Base-by-base conservation (phyloP, 2,888 invertebrate species). In the Sphaerophoria taeniata region DNA sequence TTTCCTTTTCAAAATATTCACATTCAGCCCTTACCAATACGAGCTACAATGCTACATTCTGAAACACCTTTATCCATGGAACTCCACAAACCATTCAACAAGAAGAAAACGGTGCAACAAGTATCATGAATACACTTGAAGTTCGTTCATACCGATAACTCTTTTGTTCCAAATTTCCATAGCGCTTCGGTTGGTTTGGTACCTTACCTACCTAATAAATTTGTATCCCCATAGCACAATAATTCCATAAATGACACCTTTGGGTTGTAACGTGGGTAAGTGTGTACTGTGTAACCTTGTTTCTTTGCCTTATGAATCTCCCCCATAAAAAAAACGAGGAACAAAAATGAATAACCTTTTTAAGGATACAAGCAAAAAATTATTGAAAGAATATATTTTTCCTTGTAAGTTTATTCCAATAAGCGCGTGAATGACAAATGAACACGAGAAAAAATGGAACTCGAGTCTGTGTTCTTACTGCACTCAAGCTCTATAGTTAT, bases 141-240 rank as follows among this genome's bases (percentile, higher is more conserved):
- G 1, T 2, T 24, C 24, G 24, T n/a, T n/a, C n/a, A n/a, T n/a
- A n/a, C n/a, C n/a, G n/a, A n/a, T n/a, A n/a, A n/a, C n/a, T n/a
- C n/a, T n/a, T 24, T 24, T 43, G 43, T 43, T 43, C 11, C 2
- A 9, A 43, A 43, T 43, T 39, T 43, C 43, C 9, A 43, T 43
- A 43, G 43, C 24, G 6, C 2, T 43, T 43, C 9, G 11, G 43
- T 9, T 11, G 7, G 7, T 43, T 6, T n/a, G n/a, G n/a, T n/a
- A n/a, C n/a, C n/a, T n/a, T n/a, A n/a, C n/a, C n/a, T n/a, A 43
- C 39, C 39, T 39, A 39, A 39, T 43, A 43, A 11, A 16, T 49
- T n/a, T 16, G 47, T 16, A 39, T 60, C 39, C 16, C 47, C 47
- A 39, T 24, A 77, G 63, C 43, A 43, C 43, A 43, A 43, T 43